Evolutionary conservation across 2,113 vertebrate genomes (phyloP), one percentile per base, ranked within the genome.

Genomic region (Clarias macrocephalus): DNA sequence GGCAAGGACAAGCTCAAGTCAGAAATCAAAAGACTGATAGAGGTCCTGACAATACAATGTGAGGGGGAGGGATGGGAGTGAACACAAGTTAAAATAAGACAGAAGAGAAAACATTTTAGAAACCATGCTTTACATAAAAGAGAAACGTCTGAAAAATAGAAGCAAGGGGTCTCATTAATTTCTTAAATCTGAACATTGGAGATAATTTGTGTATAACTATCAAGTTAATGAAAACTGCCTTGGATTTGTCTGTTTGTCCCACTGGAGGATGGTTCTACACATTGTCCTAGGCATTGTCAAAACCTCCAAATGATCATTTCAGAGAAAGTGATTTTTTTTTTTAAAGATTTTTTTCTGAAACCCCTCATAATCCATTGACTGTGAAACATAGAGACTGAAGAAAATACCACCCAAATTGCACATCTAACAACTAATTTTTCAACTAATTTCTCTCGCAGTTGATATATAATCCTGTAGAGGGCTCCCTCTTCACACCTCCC

Each of bases 391-490:
- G 2, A 23, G 21, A 48, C 23, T 23, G 15, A 23, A 75, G 25
- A 10, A 52, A 79, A 56, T 8, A 19, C 28, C 48, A 54, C 5
- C 21, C 54, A 30, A 56, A 79, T 25, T 25, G 62, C 42, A 12
- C 13, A 42, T 66, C 19, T 54, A 66, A 63, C 8, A 28, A 73
- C 11, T 15, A n/a, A 0, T 11, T 63, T 42, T 82, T 88, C 8
- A 28, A 73, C 11, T 21, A n/a, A 0, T 16, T 63, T 42, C 84
- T 88, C 42, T 87, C 66, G 89, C 86, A 88, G 87, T 90, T 92
- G 87, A 91, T 25, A 86, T 90, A 63, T 73, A 87, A 87, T 88
- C 93, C 93, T 89, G 90, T 84, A 92, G 91, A 94, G 91, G 91
- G 92, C 92, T 87, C 93, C 90, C 85, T 86, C 60, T 70, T 86